phyloP scores from a whole-genome alignment of 2,888 invertebrate species.

The Pheosia gnoma region DNA sequence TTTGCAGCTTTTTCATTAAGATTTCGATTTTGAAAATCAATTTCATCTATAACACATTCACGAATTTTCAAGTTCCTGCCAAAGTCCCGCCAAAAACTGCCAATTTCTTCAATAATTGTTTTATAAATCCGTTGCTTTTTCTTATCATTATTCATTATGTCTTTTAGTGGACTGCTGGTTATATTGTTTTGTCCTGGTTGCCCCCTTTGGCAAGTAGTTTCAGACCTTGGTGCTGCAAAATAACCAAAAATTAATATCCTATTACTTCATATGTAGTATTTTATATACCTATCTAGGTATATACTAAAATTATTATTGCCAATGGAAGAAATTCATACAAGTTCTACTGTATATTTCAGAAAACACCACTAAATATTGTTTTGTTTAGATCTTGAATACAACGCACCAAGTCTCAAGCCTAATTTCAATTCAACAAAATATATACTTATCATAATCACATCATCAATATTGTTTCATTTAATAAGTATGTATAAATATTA shows the following conservation, averaged over 20 bases:
- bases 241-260: background rate
- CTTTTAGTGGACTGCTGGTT: conserved; percentile 40
- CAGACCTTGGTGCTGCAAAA: conserved; percentile 2
- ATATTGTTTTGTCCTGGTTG: background rate
- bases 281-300: too few species aligned
- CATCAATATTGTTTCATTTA: too few species aligned
- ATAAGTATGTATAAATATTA: too few species aligned
- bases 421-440: too few species aligned
- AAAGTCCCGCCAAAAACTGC: conserved; percentile 67
- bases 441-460: too few species aligned
- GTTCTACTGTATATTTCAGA: too few species aligned
- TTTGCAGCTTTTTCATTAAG: conserved; percentile 53
- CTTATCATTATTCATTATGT: conserved; percentile 42
- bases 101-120: conserved; percentile 65
- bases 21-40: conserved; percentile 52
- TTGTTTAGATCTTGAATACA: too few species aligned
- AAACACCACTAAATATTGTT: too few species aligned
- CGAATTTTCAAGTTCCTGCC: conserved; percentile 66
- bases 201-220: background rate
- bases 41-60: conserved; percentile 66
- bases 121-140: conserved; percentile 62
- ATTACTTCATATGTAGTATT: too few species aligned
- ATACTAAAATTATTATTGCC: too few species aligned
- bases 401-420: too few species aligned
- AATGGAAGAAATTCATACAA: too few species aligned